Base-by-base conservation (phyloP, 2,797 vertebrate species). In the Pseudotriccus pelzelni region DNA sequence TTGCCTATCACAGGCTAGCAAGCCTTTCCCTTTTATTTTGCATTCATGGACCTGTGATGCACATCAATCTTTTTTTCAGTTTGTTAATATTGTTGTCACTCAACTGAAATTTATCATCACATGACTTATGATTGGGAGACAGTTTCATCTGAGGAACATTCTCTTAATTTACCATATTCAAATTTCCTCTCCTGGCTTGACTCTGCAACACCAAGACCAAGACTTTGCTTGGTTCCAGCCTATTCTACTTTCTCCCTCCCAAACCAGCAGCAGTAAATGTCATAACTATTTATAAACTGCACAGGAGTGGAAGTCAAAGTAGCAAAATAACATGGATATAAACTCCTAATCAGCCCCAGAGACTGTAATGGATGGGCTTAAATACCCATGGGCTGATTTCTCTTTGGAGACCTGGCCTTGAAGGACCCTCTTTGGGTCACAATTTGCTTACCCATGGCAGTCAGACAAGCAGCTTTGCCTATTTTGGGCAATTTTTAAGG, bases 81-180 rank as follows among this genome's bases (percentile, higher is more conserved):
- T 97, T 97, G 97, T 97, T 97, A 98, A 97, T 97, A 91, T 24
- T 94, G 94, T 96, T 97, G 97, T 97, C 97, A 97, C 94, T 98
- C 98, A 97, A 58, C 76, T 67, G 82, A 94, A 97, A 97, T 97
- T 97, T 97, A 97, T 95, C 2, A 1, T 97, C 87, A 97, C 95
- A 74, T 94, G 97, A 97, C 97, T 97, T 97, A 97, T 47, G 30
- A 63, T 22, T 56, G 87, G 59, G 84, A 94, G 95, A 94, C 94
- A 84, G 94, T 95, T 96, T 93, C 91, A 82, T 97, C 92, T 82
- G 37, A 52, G 89, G 91, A 95, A 84, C 73, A 18, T 87, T 96
- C 47, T 32, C 90, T 92, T 97, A 94, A 97, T 97, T 97, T 96
- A 95, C 90, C 55, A 9, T 84, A 94, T 97, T 96, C 44, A 47